Evolutionary conservation across 2,113 vertebrate species (phyloP), one percentile per base, ranked within the genome.

Genomic region (Ophthalmolycus amberensis): DNA sequence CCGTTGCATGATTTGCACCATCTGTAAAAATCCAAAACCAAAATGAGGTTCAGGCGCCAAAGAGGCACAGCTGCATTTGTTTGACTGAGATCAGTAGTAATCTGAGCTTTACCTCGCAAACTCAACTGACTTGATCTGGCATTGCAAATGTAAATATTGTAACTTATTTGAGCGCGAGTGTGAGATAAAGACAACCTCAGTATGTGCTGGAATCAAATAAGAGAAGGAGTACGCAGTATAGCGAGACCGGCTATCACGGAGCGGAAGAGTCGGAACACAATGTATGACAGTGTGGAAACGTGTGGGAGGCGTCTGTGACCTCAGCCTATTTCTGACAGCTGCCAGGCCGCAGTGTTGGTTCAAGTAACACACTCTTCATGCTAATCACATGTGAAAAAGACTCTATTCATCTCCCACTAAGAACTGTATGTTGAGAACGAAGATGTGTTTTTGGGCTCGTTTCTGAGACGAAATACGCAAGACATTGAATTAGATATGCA

Each of bases 231-330:
- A 0, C 32, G 37, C 50, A 9, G 37, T 0, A 59, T 2, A 59
- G 3, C 0, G 37, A 65, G 67, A 50, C 18, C 38, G 50, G 85
- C 38, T 42, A 56, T 37, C 73, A n/a, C 2, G 0, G 56, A 71
- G 67, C 25, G 4, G 37, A 54, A 72, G 72, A 79, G 65, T 80
- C 12, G 32, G 54, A 77, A 82, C 50, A 62, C 46, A 63, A 5
- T 78, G 44, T 54, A 75, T 62, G 59, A 82, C 63, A 68, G 75
- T 32, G 79, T 54, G 83, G 79, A 83, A 79, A 64, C 1, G 74
- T 42, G 85, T 91, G 82, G 90, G 89, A 84, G 37, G 81, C 18
- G 64, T 75, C 40, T 80, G 70, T 86, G 91, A 94, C 91, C 88
- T 83, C 74, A 65, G 48, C 79, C 88, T 91, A 84, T 72, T 89